Evolutionary conservation across 1,140 invertebrate species (phyloP).

Genomic region (Radopholus similis): DNA sequence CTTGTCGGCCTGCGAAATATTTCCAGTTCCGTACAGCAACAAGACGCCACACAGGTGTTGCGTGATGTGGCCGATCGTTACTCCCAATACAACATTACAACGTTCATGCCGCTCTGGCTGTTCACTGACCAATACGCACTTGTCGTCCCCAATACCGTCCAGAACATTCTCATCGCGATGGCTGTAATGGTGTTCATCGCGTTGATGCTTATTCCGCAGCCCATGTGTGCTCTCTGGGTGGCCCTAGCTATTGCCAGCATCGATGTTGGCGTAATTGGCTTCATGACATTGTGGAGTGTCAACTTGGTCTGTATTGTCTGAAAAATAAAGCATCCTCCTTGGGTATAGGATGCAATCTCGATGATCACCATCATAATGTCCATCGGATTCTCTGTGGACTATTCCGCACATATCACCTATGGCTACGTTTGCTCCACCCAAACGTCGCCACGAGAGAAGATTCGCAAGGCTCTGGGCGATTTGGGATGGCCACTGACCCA

Average conservation of each 20-base stretch:
- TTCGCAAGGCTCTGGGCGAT: slow-evolving; percentile 79
- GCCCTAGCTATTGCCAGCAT: slow-evolving; percentile 91
- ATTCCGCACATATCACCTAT: slow-evolving; percentile 93
- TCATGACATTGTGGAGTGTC: slow-evolving; percentile 91
- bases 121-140: slow-evolving; percentile 73
- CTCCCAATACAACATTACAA: slow-evolving; percentile 76
- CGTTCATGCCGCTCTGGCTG: slow-evolving; percentile 89
- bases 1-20: slow-evolving; percentile 57
- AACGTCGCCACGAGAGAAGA: slow-evolving; percentile 72
- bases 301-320: slow-evolving; percentile 66
- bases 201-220: slow-evolving; percentile 88
- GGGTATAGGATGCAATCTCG: slow-evolving; percentile 77
- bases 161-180: slow-evolving; percentile 85
- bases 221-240: slow-evolving; percentile 86
- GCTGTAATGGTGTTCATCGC: slow-evolving; percentile 93
- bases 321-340: background rate
- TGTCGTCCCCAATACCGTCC: slow-evolving; percentile 69
- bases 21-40: slow-evolving; percentile 51
- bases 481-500: slow-evolving; percentile 77
- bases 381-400: slow-evolving; percentile 94
- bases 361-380: slow-evolving; percentile 99
- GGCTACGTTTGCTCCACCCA: slow-evolving; percentile 81
- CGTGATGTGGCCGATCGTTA: slow-evolving; percentile 72
- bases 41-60: slow-evolving; percentile 47
- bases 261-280: slow-evolving; percentile 87